These are phyloP conservation scores for Erythrolamprus reginae DNA, from an alignment of 2,113 vertebrate genomes.

Conservation along the genomic window DNA sequence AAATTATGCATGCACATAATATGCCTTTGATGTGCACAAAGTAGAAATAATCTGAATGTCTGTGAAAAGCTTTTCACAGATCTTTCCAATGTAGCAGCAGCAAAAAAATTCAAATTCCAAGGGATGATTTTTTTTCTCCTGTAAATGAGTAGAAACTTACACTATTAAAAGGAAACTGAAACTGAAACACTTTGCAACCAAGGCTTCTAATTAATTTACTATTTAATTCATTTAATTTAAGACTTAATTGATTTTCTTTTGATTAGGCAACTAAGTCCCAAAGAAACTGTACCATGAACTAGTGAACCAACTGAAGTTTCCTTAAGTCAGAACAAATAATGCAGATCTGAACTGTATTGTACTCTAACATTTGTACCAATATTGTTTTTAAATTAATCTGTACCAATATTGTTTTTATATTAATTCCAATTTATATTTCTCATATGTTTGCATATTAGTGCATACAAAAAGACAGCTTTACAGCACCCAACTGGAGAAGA, in stretches of 20 bases:
- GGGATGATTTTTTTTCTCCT: background rate
- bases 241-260: conserved; percentile 16
- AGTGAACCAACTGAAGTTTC: background rate
- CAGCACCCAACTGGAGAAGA: background rate
- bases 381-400: background rate
- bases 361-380: background rate
- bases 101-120: conserved; percentile 1
- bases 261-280: background rate
- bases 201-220: background rate
- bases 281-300: background rate
- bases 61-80: background rate
- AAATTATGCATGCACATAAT: background rate
- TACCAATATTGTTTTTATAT: background rate
- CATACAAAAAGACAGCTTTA: background rate
- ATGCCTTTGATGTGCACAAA: background rate
- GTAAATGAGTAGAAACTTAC: conserved; percentile 21
- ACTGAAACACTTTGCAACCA: conserved; percentile 4
- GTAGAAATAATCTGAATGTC: background rate
- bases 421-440: background rate
- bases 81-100: background rate
- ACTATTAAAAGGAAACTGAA: conserved; percentile 19
- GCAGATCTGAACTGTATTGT: background rate
- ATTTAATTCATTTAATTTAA: conserved; percentile 2
- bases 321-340: background rate
- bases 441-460: background rate